These are phyloP conservation scores for Hylaeus anthracinus DNA, from an alignment of 1,140 invertebrate species.

Conservation along the genomic window DNA sequence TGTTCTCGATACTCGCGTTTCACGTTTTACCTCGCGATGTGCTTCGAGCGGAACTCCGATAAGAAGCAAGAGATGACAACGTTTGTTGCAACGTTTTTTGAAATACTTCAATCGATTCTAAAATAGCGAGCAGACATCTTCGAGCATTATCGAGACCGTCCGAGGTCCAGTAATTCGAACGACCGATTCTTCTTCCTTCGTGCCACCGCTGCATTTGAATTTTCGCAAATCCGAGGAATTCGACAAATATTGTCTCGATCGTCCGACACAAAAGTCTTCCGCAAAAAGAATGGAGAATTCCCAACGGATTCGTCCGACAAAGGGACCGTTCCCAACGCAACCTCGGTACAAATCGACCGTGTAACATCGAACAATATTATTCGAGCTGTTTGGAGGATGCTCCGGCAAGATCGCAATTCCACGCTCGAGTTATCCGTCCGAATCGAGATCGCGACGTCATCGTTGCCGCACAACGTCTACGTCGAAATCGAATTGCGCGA, in stretches of 20 bases:
- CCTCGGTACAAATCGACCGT: constrained; percentile 18
- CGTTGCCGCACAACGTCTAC: neutral
- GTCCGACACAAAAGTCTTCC: neutral
- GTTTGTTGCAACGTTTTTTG: no score
- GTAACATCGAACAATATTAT: constrained; percentile 18
- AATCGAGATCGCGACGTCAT: neutral
- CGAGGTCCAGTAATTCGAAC: no score
- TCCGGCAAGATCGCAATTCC: constrained; percentile 2
- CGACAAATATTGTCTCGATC: neutral
- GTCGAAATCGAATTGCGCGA: neutral
- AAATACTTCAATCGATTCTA: no score
- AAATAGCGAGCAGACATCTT: no score
- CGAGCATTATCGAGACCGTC: no score
- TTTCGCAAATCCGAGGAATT: neutral
- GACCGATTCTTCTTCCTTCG: no score
- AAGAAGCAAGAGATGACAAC: no score
- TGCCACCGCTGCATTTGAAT: neutral
- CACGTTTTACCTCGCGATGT: no score
- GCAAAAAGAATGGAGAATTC: constrained; percentile 9
- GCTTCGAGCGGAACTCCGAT: no score
- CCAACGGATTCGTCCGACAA: neutral
- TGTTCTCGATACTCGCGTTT: no score
- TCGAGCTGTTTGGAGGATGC: neutral
- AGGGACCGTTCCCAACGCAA: neutral
- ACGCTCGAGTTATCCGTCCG: neutral